Conservation (phyloP, 1,140 invertebrate genomes). For the Calliopsis andreniformis region DNA sequence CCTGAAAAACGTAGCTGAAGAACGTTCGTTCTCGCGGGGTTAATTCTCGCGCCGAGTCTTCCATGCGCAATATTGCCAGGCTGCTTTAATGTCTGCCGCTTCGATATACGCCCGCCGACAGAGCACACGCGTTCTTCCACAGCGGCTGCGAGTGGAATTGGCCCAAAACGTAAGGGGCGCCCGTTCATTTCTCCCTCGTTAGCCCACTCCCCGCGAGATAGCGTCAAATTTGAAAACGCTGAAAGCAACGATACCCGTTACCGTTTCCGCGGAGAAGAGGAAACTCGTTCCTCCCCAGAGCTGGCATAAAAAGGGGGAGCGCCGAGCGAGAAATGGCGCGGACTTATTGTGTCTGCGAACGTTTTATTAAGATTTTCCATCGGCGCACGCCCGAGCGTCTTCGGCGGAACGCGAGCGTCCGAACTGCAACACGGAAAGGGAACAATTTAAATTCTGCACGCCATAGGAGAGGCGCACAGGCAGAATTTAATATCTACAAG, state of each 20-base stretch:
- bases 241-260: neutral
- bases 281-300: neutral
- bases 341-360: neutral
- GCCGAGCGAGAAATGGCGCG: neutral
- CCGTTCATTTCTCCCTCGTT: too few relatives aligned
- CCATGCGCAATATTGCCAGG: too few relatives aligned
- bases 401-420: neutral
- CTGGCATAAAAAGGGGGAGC: neutral
- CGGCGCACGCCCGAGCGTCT: neutral
- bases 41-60: too few relatives aligned
- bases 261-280: neutral
- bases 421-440: neutral
- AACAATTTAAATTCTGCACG: neutral
- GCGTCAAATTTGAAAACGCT: neutral
- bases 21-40: too few relatives aligned
- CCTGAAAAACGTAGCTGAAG: too few relatives aligned
- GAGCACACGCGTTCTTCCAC: too few relatives aligned
- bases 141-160: neutral
- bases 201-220: neutral
- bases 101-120: too few relatives aligned
- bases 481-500: too few relatives aligned
- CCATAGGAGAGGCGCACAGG: too few relatives aligned
- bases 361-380: constrained; percentile 1
- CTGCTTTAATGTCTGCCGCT: too few relatives aligned
- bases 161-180: too few relatives aligned